Evolutionary conservation across 1,140 invertebrate genomes (phyloP).

Genomic region (Aethina tumida): DNA sequence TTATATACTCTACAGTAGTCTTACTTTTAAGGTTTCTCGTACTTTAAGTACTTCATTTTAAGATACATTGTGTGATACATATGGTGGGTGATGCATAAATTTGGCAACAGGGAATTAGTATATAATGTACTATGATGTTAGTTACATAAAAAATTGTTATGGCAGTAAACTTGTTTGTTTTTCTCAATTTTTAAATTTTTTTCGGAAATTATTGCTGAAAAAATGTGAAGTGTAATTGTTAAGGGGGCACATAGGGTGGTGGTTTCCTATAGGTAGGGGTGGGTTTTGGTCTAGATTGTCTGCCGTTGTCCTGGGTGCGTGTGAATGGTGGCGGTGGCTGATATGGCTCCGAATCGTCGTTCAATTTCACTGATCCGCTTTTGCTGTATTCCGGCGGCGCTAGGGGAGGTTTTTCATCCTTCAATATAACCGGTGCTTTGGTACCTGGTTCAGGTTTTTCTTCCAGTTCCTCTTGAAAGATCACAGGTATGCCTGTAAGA

Average conservation of each 20-base stretch:
- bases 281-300: conserved; percentile 68
- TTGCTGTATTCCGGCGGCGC: conserved; percentile 66
- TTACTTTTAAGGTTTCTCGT: no score
- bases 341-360: conserved; percentile 45
- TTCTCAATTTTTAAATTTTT: no score
- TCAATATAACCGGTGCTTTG: conserved; percentile 84
- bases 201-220: conserved; percentile 28
- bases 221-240: conserved; percentile 43
- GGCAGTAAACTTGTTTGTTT: no score
- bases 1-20: no score
- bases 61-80: no score
- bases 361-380: conserved; percentile 39
- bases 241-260: conserved; percentile 85
- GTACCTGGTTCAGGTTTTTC: conserved; percentile 72
- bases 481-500: conserved; percentile 71
- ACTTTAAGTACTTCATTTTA: no score
- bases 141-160: no score
- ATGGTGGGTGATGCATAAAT: no score
- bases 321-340: conserved; percentile 52
- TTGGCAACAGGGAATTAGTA: no score
- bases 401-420: conserved; percentile 85
- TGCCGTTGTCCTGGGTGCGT: conserved; percentile 40
- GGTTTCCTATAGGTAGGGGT: conserved; percentile 83
- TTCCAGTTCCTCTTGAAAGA: conserved; percentile 89
- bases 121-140: no score